phyloP scores from a whole-genome alignment of 2,113 vertebrate genomes.

The Cathartes aura region DNA sequence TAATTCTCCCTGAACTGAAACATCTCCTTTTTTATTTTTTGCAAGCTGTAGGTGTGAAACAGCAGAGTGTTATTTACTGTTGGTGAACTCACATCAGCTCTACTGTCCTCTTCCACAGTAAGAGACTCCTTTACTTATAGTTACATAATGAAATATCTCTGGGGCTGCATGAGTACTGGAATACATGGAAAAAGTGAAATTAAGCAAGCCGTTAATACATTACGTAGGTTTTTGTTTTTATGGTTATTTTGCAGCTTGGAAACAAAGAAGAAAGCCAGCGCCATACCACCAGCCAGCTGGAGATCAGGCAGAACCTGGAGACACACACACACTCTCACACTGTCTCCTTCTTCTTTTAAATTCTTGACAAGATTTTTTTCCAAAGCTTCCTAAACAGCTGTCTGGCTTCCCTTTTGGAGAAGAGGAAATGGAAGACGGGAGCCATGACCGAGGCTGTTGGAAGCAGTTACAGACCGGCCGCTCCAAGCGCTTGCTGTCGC shows the following conservation, averaged over 20 bases:
- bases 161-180: background rate
- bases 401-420: background rate
- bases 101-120: background rate
- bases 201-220: background rate
- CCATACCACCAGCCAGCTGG: background rate
- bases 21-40: background rate
- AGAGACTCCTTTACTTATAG: background rate
- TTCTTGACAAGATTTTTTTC: background rate
- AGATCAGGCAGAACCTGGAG: background rate
- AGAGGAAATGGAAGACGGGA: background rate
- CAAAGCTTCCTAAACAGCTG: background rate
- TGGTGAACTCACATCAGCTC: background rate
- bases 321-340: background rate
- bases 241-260: background rate
- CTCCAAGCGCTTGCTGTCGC: rapidly evolving
- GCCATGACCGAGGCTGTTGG: background rate
- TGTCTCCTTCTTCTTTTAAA: background rate
- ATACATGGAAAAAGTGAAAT: background rate
- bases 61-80: background rate
- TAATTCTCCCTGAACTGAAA: background rate
- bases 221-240: background rate
- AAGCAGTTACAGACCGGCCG: rapidly evolving
- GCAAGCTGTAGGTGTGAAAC: background rate
- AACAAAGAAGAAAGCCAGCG: background rate
- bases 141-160: background rate